These are phyloP conservation scores for Pseudopleuronectes americanus DNA, from an alignment of 2,797 vertebrate genomes.

Conservation along the genomic window DNA sequence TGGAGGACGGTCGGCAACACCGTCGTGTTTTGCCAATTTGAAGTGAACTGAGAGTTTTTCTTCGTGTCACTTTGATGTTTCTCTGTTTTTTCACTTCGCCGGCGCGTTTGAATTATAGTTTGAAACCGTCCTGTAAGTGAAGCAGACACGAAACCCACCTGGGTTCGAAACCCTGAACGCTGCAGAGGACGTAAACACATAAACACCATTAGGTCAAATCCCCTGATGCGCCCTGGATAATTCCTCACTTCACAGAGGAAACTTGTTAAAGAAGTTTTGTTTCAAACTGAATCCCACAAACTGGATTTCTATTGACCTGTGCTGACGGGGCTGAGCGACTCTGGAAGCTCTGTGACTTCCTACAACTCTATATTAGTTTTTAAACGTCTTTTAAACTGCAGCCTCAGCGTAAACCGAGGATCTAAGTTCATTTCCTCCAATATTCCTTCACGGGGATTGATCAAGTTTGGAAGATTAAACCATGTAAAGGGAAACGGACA, in stretches of 20 bases:
- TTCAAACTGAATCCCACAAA: slow-evolving; percentile 37
- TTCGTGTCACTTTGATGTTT: slow-evolving; percentile 26
- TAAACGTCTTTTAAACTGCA: slow-evolving; percentile 34
- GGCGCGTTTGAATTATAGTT: slow-evolving; percentile 11
- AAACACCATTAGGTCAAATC: slow-evolving; percentile 8
- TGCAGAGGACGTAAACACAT: slow-evolving; percentile 32
- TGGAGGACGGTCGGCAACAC: slow-evolving; percentile 22
- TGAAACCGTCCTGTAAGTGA: slow-evolving; percentile 29
- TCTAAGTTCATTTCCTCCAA: slow-evolving; percentile 36
- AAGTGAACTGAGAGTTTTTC: slow-evolving; percentile 40
- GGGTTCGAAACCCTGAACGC: slow-evolving; percentile 16
- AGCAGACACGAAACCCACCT: slow-evolving; percentile 24
- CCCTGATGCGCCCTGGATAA: not conserved
- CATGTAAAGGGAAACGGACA: not conserved
- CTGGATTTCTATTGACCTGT: slow-evolving; percentile 62
- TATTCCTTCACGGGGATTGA: slow-evolving; percentile 43
- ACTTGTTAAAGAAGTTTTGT: slow-evolving; percentile 45
- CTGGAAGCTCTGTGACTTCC: slow-evolving; percentile 7
- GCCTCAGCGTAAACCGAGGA: slow-evolving; percentile 49
- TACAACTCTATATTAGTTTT: slow-evolving; percentile 23
- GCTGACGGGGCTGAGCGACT: slow-evolving; percentile 47
- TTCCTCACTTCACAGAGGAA: slow-evolving; percentile 42
- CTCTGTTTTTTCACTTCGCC: not conserved
- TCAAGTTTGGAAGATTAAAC: slow-evolving; percentile 32
- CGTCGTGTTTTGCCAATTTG: slow-evolving; percentile 36